Percentiles rank a stretch among this genome's conserved stretches.
Evolutionary conservation across 2,113 vertebrate species (phyloP).

Genomic region (Oceanites oceanicus): DNA sequence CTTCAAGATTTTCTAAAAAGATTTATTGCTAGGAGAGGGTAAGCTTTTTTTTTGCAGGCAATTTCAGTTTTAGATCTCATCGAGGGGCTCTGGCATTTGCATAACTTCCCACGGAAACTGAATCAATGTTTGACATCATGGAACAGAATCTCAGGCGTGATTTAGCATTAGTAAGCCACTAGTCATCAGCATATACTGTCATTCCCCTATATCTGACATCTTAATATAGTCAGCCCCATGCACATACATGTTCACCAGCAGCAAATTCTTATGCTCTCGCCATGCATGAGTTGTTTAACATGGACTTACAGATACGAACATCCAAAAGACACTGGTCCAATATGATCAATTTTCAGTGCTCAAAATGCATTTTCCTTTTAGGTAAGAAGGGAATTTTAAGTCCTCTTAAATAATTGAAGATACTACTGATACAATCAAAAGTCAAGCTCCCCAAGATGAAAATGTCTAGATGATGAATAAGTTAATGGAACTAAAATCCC

Average conservation of each 20-base stretch:
- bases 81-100: slow-evolving; percentile 57
- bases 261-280: background rate
- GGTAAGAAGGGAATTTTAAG: slow-evolving; percentile 47
- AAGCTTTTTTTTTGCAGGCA: background rate
- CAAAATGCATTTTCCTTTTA: slow-evolving; percentile 27
- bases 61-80: slow-evolving; percentile 8
- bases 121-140: slow-evolving; percentile 68
- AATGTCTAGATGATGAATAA: slow-evolving; percentile 74
- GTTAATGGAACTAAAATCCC: slow-evolving; percentile 77
- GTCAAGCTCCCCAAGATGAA: slow-evolving; percentile 67
- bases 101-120: slow-evolving; percentile 65
- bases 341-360: background rate
- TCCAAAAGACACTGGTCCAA: background rate
- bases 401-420: slow-evolving; percentile 70
- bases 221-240: slow-evolving; percentile 32
- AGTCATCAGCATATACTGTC: slow-evolving; percentile 52
- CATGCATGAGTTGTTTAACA: background rate
- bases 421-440: slow-evolving; percentile 67
- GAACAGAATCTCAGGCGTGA: slow-evolving; percentile 51
- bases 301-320: background rate
- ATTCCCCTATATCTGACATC: slow-evolving; percentile 42
- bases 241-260: slow-evolving; percentile 3
- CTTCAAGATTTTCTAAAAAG: background rate
- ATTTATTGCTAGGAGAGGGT: background rate
- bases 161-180: slow-evolving; percentile 62